A percentile compares a stretch with the other conserved stretches of the same genome.
Evolutionary conservation across 2,797 vertebrate species (phyloP).

Genomic region (Cyprinodon diabolis): DNA sequence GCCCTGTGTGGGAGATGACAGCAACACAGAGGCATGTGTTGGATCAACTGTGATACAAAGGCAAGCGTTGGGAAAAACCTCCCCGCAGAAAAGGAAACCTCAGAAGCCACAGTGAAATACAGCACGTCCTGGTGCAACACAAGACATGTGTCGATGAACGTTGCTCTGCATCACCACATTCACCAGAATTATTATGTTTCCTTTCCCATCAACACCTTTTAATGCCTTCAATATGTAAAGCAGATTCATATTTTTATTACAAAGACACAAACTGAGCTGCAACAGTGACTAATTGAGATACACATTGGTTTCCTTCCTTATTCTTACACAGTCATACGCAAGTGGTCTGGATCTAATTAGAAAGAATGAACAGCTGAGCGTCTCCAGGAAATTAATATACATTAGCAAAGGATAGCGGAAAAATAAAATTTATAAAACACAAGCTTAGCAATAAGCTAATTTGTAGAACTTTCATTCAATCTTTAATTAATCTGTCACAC

Average conservation of each 20-base stretch:
- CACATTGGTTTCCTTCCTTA: not conserved
- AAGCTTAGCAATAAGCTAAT: not conserved
- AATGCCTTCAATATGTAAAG: not conserved
- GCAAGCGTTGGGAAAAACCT: conserved; percentile 17
- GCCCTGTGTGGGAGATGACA: conserved; percentile 61
- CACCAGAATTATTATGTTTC: not conserved
- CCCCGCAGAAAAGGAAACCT: conserved; percentile 40
- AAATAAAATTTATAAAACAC: not conserved
- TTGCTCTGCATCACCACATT: conserved; percentile 11
- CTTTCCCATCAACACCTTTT: not conserved
- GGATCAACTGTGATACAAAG: conserved; percentile 22
- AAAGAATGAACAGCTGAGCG: not conserved
- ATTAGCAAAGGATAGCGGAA: not conserved
- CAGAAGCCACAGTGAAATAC: conserved; percentile 23
- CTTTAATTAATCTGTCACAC: not conserved
- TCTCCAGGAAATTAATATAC: not conserved
- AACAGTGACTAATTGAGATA: not conserved
- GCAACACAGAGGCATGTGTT: conserved; percentile 62
- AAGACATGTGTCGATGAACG: not conserved
- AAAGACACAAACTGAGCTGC: conserved; percentile 18
- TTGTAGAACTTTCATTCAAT: not conserved
- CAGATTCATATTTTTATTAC: not conserved
- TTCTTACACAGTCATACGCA: not conserved
- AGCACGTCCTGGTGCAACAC: conserved; percentile 8
- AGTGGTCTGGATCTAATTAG: not conserved